Conservation (phyloP, 1,140 invertebrate genomes). For the Globodera rostochiensis region DNA sequence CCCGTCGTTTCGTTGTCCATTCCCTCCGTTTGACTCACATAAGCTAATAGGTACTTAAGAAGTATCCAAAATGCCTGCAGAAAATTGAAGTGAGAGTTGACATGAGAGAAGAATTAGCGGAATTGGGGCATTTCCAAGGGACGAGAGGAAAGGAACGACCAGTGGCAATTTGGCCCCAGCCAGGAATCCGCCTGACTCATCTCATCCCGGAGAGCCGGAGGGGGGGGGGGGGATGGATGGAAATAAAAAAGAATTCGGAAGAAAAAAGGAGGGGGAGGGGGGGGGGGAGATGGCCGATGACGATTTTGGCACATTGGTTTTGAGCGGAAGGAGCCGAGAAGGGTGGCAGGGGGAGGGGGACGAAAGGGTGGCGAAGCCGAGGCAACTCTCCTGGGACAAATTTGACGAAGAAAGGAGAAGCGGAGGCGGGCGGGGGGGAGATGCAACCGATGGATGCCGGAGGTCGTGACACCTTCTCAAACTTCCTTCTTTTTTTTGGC, state of each 20-base stretch:
- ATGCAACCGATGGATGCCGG: no score
- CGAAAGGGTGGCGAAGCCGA: neutral
- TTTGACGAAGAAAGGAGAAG: neutral
- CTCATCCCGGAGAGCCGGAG: neutral
- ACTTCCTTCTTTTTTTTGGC: no score
- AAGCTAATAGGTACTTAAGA: neutral
- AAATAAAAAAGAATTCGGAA: neutral
- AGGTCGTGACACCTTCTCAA: no score
- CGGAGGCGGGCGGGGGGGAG: neutral
- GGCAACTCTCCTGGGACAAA: neutral
- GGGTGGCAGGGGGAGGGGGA: no score
- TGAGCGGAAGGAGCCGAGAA: neutral
- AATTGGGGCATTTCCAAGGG: neutral
- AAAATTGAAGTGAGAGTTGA: neutral
- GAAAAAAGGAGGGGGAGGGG: neutral
- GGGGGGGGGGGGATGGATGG: no score
- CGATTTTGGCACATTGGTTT: conserved; percentile 2
- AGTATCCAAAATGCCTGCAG: neutral
- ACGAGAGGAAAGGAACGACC: neutral
- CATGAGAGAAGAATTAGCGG: neutral
- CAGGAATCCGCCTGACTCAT: neutral
- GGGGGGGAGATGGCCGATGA: neutral
- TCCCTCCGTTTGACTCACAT: neutral
- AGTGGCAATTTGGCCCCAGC: neutral
- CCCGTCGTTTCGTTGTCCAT: neutral